phyloP scores from a whole-genome alignment of 2,113 vertebrate species.

The Bolborhynchus lineola region DNA sequence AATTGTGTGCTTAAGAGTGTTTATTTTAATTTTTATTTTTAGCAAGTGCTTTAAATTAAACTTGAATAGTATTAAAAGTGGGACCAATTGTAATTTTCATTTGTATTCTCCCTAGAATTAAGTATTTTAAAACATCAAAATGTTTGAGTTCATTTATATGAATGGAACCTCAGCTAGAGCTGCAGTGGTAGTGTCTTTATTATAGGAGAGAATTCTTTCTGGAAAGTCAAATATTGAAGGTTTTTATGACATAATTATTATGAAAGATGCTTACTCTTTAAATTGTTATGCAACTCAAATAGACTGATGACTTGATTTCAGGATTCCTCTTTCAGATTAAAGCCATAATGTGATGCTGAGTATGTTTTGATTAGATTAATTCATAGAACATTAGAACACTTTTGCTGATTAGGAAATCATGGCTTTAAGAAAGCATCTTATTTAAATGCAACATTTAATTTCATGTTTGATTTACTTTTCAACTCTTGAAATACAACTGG shows the following conservation, averaged over 20 bases:
- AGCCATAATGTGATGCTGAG: neutral
- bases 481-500: neutral
- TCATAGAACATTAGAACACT: neutral
- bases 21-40: rapidly evolving
- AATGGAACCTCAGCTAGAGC: neutral
- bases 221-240: neutral
- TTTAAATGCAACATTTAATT: neutral
- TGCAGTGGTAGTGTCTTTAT: neutral
- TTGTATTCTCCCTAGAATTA: neutral
- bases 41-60: neutral
- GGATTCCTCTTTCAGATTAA: neutral
- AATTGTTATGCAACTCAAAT: neutral
- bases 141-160: neutral
- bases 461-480: neutral
- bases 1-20: neutral
- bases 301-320: neutral
- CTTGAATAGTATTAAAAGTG: neutral
- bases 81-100: neutral
- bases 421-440: neutral
- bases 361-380: neutral
- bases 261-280: neutral
- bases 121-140: neutral
- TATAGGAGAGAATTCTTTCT: neutral
- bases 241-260: neutral
- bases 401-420: neutral